Evolutionary conservation across 2,797 vertebrate species (phyloP).

Genomic region (Acanthornis magna): DNA sequence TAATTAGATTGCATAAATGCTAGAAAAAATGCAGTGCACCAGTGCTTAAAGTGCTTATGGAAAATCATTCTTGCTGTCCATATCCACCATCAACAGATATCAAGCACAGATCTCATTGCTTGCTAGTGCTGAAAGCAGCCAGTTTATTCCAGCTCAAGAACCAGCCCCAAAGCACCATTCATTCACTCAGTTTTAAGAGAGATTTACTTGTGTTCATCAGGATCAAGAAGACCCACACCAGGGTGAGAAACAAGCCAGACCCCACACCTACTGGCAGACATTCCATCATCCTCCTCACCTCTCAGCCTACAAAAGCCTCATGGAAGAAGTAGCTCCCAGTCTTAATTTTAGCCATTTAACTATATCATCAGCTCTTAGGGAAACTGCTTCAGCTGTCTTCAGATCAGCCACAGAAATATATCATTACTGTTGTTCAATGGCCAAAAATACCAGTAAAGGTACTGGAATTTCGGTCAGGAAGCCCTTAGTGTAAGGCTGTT

Average conservation of each 20-base stretch:
- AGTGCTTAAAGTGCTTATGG: neutral
- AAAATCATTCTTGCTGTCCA: neutral
- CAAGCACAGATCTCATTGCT: neutral
- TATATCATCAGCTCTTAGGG: neutral
- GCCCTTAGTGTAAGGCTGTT: neutral
- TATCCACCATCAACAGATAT: neutral
- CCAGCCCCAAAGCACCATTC: neutral
- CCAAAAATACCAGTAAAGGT: neutral
- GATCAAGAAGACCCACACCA: neutral
- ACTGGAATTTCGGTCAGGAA: constrained; percentile 19
- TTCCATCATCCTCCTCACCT: neutral
- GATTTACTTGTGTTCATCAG: neutral
- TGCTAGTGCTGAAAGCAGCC: neutral
- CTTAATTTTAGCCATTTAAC: neutral
- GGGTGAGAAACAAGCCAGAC: neutral
- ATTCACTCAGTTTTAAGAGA: neutral
- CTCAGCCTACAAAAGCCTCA: neutral
- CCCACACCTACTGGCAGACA: neutral
- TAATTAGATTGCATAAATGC: neutral
- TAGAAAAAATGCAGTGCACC: neutral
- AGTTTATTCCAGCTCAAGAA: neutral
- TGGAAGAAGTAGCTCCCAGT: neutral
- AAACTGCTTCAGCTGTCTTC: too few relatives aligned
- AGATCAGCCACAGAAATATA: neutral
- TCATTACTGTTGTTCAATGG: neutral